Evolutionary conservation across 2,888 invertebrate species (phyloP).

Genomic region (Acanthosepion esculentum): DNA sequence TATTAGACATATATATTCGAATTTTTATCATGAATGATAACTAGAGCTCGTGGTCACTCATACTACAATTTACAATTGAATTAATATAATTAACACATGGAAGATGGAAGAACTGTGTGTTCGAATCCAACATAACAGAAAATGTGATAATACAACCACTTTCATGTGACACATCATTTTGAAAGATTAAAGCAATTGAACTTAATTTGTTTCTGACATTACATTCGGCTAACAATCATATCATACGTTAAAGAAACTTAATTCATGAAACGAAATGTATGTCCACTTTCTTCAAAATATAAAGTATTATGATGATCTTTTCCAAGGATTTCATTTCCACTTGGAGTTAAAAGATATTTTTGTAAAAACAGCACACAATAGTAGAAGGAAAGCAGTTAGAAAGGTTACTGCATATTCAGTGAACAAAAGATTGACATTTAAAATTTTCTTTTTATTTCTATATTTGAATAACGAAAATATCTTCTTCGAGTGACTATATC

Average conservation of each 20-base stretch:
- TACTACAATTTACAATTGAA: too few relatives aligned
- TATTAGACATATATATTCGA: too few relatives aligned
- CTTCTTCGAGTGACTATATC: not conserved
- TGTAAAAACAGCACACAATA: not conserved
- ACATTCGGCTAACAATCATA: not conserved
- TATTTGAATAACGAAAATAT: not conserved
- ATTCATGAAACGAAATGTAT: not conserved
- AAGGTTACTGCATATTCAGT: not conserved
- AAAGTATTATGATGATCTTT: not conserved
- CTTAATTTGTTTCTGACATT: not conserved
- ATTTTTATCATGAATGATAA: too few relatives aligned
- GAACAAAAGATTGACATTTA: conserved; percentile 33
- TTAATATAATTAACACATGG: too few relatives aligned
- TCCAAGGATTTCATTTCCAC: not conserved
- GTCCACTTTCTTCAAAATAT: not conserved
- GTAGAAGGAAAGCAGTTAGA: not conserved
- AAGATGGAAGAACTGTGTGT: too few relatives aligned
- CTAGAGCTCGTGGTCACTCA: too few relatives aligned
- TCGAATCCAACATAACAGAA: too few relatives aligned
- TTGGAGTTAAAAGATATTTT: not conserved
- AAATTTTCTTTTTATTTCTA: not conserved
- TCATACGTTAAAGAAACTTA: not conserved
- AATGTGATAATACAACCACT: too few relatives aligned
- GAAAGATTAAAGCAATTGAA: not conserved
- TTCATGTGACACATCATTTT: not conserved